Conservation (phyloP, 1,140 invertebrate species). For the Zelostemma sp. region DNA sequence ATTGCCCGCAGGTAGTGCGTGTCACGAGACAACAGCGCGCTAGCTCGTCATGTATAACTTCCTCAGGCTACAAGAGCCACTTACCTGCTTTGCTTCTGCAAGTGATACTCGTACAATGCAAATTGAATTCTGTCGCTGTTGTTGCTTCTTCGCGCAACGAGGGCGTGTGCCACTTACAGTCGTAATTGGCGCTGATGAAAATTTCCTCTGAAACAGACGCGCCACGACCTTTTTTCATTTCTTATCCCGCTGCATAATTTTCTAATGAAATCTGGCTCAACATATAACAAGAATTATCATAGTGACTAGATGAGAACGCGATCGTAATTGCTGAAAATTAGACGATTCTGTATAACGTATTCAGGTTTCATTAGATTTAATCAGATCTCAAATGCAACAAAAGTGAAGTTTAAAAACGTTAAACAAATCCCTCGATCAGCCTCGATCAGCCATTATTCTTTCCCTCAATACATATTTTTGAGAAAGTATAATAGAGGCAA, state of each 20-base stretch:
- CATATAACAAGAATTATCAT: background rate
- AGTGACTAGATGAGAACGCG: background rate
- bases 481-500: too few relatives aligned
- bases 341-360: too few relatives aligned
- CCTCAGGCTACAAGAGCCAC: background rate
- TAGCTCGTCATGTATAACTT: constrained; percentile 16
- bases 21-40: constrained; percentile 15
- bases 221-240: constrained; percentile 3
- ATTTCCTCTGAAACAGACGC: background rate
- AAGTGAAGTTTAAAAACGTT: too few relatives aligned
- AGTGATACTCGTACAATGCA: constrained; percentile 18
- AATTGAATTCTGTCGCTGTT: constrained; percentile 47
- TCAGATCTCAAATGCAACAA: too few relatives aligned
- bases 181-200: constrained; percentile 59
- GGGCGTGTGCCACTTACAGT: constrained; percentile 30
- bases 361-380: too few relatives aligned
- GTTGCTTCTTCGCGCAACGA: constrained; percentile 9
- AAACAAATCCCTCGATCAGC: too few relatives aligned
- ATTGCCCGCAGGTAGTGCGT: constrained; percentile 31
- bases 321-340: background rate
- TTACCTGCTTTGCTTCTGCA: constrained; percentile 6
- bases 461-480: too few relatives aligned
- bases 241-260: background rate
- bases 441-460: too few relatives aligned
- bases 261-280: background rate